Evolutionary conservation across 1,140 invertebrate genomes (phyloP), one percentile per base, ranked within the genome.

Genomic region (Diorhabda elongata): DNA sequence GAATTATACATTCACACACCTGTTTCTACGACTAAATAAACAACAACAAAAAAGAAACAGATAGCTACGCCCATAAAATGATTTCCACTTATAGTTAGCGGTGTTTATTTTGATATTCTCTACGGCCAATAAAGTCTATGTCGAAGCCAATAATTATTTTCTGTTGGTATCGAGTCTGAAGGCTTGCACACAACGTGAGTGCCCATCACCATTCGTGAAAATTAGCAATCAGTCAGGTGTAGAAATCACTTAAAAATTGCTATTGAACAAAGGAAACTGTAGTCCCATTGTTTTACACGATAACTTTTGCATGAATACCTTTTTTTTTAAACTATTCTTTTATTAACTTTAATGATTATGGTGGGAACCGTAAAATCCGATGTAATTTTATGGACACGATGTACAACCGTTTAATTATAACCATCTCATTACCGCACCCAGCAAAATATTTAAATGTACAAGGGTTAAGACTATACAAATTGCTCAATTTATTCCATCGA

Each of bases 81-180:
- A 60, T 58, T 58, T 60, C 65, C 45, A 67, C 42, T 67, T 67
- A 67, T 43, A 56, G 59, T 61, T 42, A 42, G 8, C 42, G 26
- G 58, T 60, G 65, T 67, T 67, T 67, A 59, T 67, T 67, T 60
- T 60, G 65, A 67, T 67, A 67, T 67, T 67, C 65, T 52, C 56
- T 60, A 60, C 57, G 58, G 65, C 65, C 65, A 67, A 67, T 67
- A 67, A 67, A 67, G 65, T 43, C 11, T 58, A 44, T 56, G 59
- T 61, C 4, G 43, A 45, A 47, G 44, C 57, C 65, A 60, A 60
- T 59, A 67, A 67, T 67, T 67, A 67, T 58, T 60, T 43, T 60
- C 42, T 59, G 42, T 58, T 67, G 7, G 6, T 67, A 43, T 67
- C 42, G 57, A 44, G 43, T 60, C 26, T 67, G 65, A 58, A 57